phyloP scores from a whole-genome alignment of 2,888 invertebrate species.

The Dasysyrphus tricinctus region DNA sequence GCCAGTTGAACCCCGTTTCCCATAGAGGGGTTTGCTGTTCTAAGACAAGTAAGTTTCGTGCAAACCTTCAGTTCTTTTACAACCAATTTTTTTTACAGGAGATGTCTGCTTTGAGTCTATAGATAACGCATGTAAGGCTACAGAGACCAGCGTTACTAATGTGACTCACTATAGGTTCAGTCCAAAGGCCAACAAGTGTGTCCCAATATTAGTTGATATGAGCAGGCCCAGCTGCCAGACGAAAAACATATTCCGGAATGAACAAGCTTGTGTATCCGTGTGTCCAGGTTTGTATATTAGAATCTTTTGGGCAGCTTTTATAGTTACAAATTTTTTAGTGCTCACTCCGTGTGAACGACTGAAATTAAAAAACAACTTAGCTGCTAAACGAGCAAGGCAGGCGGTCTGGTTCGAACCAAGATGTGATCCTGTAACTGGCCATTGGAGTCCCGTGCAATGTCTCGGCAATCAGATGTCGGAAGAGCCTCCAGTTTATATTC shows the following conservation, averaged over 20 bases:
- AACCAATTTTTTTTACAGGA: conserved; percentile 84
- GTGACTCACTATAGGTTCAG: conserved; percentile 90
- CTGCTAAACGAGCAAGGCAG: conserved; percentile 87
- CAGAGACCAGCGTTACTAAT: conserved; percentile 80
- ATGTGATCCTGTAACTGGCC: conserved; percentile 89
- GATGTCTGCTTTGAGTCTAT: conserved; percentile 92
- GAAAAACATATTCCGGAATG: conserved; percentile 93
- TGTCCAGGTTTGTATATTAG: conserved; percentile 87
- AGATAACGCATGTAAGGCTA: conserved; percentile 85
- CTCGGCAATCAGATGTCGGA: conserved; percentile 85
- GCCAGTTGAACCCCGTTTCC: conserved; percentile 91
- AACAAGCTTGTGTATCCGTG: conserved; percentile 90
- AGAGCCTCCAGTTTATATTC: conserved; percentile 47
- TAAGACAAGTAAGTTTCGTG: conserved; percentile 87
- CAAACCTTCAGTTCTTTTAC: not conserved
- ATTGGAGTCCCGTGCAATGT: conserved; percentile 93
- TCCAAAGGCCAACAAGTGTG: conserved; percentile 90
- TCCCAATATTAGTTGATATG: conserved; percentile 85
- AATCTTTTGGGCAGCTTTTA: not conserved
- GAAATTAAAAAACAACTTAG: conserved; percentile 90
- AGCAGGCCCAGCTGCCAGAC: conserved; percentile 91
- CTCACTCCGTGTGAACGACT: conserved; percentile 92
- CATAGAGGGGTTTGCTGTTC: conserved; percentile 94
- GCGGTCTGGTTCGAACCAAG: conserved; percentile 88
- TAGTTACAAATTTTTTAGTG: conserved; percentile 83